Evolutionary conservation across 2,888 invertebrate species (phyloP).

Genomic region (Tineola bisselliella): DNA sequence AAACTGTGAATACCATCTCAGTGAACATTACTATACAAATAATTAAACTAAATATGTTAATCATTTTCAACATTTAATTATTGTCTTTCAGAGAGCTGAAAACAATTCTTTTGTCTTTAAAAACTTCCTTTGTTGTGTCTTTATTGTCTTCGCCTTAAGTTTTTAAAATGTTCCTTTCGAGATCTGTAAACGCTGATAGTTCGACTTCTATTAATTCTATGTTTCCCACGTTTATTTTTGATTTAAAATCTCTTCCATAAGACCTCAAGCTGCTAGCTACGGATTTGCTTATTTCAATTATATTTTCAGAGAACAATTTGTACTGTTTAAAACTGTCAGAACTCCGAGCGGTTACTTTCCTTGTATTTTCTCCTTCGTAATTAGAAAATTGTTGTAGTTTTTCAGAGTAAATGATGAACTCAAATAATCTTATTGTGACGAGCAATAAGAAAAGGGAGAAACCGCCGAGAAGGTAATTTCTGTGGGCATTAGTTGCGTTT

Average conservation of each 20-base stretch:
- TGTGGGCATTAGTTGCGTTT: slow-evolving; percentile 33
- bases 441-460: slow-evolving; percentile 42
- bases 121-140: slow-evolving; percentile 4
- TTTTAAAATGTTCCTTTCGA: neutral
- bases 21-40: slow-evolving; percentile 26
- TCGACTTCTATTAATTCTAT: no score
- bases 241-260: neutral
- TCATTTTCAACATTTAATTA: slow-evolving; percentile 24
- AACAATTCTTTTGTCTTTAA: slow-evolving; percentile 11
- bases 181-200: neutral
- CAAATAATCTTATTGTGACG: slow-evolving; percentile 35
- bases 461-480: slow-evolving; percentile 40
- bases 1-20: slow-evolving; percentile 28
- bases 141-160: slow-evolving; percentile 2
- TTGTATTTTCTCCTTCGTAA: slow-evolving; percentile 31
- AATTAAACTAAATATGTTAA: slow-evolving; percentile 32
- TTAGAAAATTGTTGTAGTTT: slow-evolving; percentile 44
- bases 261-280: neutral
- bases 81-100: neutral
- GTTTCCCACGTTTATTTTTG: neutral
- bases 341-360: neutral
- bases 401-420: slow-evolving; percentile 42
- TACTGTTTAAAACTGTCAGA: neutral
- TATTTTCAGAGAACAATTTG: neutral
- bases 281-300: neutral